Base-by-base conservation (phyloP, 2,113 vertebrate species). In the Xerus inauris region DNA sequence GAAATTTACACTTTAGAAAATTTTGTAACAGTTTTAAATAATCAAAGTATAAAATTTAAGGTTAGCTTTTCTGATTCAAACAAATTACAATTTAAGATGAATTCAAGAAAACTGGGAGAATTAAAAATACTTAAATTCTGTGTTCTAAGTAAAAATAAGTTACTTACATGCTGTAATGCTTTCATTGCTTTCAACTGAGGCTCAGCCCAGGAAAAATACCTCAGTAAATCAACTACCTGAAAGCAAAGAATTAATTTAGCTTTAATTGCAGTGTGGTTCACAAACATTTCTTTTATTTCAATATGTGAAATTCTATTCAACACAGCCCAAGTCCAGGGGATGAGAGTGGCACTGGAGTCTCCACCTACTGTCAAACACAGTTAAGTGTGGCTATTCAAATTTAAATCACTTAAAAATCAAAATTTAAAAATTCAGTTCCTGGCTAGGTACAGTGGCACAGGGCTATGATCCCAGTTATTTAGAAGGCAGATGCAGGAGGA, bases 181-280 rank as follows among this genome's bases (percentile, higher is more conserved):
- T 99, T 99, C 96, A 99, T 99, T 80, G 99, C 99, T 98, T 99
- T 99, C 87, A 99, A 98, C 97, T 99, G 99, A 82, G 99, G 99
- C 81, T 99, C 99, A 77, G 99, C 99, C 99, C 99, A 99, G 57
- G 99, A 99, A 97, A 99, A 99, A 92, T 99, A 99, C 96, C 99
- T 99, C 96, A 99, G 97, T 95, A 99, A 99, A 95, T 99, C 99
- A 96, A 99, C 99, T 96, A 99, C 99, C 99, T 99, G 98, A 90
- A 99, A 98, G 54, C 79, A 96, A 86, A 97, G 94, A 57, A 40
- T 24, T 32, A 64, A 69, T 96, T 96, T 69, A 97, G 71, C 28
- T 86, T 42, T 76, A 42, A 81, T 4, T 24, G 65, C 28, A 96
- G 67, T 1, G 65, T 40, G 59, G 24, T 73, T 94, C 57, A 47